phyloP scores from a whole-genome alignment of 2,113 vertebrate species.

The Ciconia stormi region DNA sequence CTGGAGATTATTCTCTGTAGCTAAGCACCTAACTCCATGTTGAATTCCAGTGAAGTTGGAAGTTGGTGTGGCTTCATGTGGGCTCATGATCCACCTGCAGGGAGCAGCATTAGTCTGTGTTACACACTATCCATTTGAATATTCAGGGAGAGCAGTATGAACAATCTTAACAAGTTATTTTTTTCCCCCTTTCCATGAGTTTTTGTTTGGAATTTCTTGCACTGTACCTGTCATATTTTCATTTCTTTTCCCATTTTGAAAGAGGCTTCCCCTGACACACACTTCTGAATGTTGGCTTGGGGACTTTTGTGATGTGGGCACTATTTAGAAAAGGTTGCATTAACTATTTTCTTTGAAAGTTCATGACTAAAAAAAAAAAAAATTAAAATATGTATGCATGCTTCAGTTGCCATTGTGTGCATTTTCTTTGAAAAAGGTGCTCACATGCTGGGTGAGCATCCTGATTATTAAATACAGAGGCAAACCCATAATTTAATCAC shows the following conservation, averaged over 20 bases:
- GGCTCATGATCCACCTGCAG: conserved; percentile 27
- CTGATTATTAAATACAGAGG: not conserved
- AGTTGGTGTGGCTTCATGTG: not conserved
- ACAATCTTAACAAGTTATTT: not conserved
- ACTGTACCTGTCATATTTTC: rapidly evolving
- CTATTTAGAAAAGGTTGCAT: not conserved
- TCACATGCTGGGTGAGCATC: not conserved
- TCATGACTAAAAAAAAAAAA: not conserved
- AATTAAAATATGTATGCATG: not conserved
- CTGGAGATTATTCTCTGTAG: not conserved
- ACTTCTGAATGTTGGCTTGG: not conserved
- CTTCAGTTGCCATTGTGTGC: not conserved
- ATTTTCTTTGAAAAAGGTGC: not conserved
- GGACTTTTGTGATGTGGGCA: not conserved
- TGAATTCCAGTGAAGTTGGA: not conserved
- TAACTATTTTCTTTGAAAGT: not conserved
- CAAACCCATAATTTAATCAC: not conserved
- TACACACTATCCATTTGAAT: not conserved
- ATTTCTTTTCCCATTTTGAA: not conserved
- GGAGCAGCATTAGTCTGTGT: conserved; percentile 40
- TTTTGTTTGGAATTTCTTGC: not conserved
- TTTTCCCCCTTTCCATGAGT: not conserved
- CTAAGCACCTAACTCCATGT: not conserved
- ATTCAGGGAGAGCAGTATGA: not conserved
- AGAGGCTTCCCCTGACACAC: not conserved